These are phyloP conservation scores for Indicator maculatus DNA, from an alignment of 2,113 vertebrate genomes.

Conservation along the genomic window DNA sequence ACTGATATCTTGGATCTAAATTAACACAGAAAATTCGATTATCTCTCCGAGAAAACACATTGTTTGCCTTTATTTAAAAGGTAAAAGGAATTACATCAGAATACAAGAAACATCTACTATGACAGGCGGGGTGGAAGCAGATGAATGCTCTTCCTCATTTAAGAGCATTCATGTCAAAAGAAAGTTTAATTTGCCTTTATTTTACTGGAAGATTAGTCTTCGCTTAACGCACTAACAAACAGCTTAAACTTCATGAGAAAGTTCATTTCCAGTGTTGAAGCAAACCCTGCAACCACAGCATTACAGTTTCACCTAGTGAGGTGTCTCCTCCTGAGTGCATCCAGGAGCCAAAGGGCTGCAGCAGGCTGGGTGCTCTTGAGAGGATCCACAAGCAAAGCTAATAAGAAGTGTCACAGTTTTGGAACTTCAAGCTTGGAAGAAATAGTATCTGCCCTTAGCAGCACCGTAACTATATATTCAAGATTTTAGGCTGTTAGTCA, in stretches of 20 bases:
- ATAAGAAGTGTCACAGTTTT: neutral
- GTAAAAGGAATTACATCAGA: neutral
- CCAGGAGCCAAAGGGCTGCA: neutral
- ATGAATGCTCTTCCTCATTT: neutral
- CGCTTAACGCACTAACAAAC: neutral
- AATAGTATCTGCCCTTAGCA: neutral
- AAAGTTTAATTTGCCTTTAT: neutral
- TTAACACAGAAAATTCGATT: neutral
- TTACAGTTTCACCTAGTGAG: neutral
- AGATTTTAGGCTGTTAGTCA: neutral
- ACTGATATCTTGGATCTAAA: slow-evolving; percentile 96
- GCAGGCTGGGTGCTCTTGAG: neutral
- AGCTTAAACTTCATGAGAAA: neutral
- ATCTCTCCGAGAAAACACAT: neutral
- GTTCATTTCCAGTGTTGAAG: neutral
- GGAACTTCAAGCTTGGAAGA: neutral
- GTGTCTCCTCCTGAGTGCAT: neutral
- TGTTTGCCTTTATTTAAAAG: neutral
- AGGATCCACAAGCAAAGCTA: neutral
- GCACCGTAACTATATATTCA: neutral
- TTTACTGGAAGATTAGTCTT: neutral
- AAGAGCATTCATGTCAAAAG: neutral
- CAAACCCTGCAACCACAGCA: neutral
- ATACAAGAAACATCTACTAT: neutral
- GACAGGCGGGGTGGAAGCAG: neutral